A percentile compares a stretch with the other conserved stretches of the same genome.
Conservation (phyloP, 2,888 invertebrate genomes). For the Pollenia labialis region DNA sequence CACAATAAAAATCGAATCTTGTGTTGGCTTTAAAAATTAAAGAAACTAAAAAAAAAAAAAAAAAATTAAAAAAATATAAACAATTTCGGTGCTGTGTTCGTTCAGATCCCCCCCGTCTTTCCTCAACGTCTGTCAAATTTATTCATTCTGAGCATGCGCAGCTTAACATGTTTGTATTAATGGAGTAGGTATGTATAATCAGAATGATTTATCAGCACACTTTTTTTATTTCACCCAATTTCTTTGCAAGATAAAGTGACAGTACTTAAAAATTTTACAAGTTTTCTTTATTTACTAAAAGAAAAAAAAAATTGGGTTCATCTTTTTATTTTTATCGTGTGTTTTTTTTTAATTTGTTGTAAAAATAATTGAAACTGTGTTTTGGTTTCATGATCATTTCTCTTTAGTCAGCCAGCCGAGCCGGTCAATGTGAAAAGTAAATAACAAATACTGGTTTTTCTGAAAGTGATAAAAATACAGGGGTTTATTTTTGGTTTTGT, state of each 20-base stretch:
- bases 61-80: conserved; percentile 5
- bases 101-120: background rate
- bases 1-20: conserved; percentile 52
- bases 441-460: conserved; percentile 56
- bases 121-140: conserved; percentile 17
- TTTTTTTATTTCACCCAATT: conserved; percentile 58
- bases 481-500: background rate
- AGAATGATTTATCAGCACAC: conserved; percentile 4
- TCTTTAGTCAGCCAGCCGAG: conserved; percentile 47
- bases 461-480: background rate
- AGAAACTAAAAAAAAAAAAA: background rate
- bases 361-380: conserved; percentile 33
- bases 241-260: conserved; percentile 34
- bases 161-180: background rate
- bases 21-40: conserved; percentile 19
- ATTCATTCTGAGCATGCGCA: conserved; percentile 64
- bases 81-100: conserved; percentile 1
- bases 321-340: conserved; percentile 36
- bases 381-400: conserved; percentile 60
- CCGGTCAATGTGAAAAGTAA: conserved; percentile 30
- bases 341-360: conserved; percentile 22
- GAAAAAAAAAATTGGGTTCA: conserved; percentile 34
- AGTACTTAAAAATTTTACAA: conserved; percentile 9
- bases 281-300: conserved; percentile 4
- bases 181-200: background rate